Conservation (phyloP, 2,888 invertebrate genomes). For the Sarcophaga subvicina region DNA sequence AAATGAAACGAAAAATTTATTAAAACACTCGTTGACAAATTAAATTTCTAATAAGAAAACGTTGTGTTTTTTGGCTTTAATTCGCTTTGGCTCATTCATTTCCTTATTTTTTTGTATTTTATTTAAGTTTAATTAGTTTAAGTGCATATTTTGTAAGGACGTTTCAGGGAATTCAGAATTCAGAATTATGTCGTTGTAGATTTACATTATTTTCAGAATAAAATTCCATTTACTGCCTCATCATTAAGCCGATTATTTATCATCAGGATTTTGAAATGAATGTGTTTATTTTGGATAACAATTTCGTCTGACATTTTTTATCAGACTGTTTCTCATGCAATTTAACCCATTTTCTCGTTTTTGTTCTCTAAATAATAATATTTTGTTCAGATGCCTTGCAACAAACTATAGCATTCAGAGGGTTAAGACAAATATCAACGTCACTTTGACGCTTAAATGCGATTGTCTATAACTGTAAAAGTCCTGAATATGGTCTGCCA, state of each 20-base stretch:
- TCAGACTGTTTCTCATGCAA: neutral
- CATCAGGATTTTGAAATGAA: neutral
- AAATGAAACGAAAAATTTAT: slow-evolving; percentile 34
- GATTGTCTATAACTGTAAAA: slow-evolving; percentile 35
- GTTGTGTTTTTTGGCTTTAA: neutral
- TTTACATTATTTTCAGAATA: neutral
- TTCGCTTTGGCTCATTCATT: too few species aligned
- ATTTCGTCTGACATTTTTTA: neutral
- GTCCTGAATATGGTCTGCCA: slow-evolving; percentile 22
- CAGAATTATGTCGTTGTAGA: too few species aligned
- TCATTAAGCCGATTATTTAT: neutral
- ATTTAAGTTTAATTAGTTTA: too few species aligned
- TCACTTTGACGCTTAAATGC: slow-evolving; percentile 38
- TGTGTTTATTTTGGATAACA: neutral
- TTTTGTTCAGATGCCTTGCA: too few species aligned
- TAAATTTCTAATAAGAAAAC: too few species aligned
- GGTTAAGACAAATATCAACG: slow-evolving; percentile 34
- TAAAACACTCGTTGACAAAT: slow-evolving; percentile 43
- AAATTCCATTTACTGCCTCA: neutral
- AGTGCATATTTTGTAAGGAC: too few species aligned
- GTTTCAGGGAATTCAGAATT: neutral
- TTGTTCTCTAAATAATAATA: too few species aligned
- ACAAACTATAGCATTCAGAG: neutral
- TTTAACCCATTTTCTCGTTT: neutral
- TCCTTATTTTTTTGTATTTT: too few species aligned